These are phyloP conservation scores for Eristalis arbustorum DNA, from an alignment of 2,888 invertebrate species.

Conservation along the genomic window DNA sequence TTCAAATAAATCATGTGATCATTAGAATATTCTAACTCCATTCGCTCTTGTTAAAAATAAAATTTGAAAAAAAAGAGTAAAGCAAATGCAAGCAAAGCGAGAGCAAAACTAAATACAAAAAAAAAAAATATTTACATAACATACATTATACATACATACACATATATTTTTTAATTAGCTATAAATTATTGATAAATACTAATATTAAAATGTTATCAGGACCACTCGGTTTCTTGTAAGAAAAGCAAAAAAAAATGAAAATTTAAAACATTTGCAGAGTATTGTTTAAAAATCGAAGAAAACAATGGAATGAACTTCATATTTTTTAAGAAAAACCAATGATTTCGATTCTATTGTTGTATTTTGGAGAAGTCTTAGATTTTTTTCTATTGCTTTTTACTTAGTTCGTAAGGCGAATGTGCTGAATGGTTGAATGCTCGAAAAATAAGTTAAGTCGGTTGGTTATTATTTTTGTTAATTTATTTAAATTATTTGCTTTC, in stretches of 20 bases:
- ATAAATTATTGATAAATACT: conserved; percentile 48
- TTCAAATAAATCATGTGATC: conserved; percentile 55
- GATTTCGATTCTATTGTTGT: no score
- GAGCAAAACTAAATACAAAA: conserved; percentile 32
- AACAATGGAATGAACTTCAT: background rate
- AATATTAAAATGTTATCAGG: conserved; percentile 36
- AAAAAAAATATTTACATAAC: conserved; percentile 59
- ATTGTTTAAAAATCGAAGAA: background rate
- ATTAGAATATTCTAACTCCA: conserved; percentile 66
- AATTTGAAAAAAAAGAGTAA: conserved; percentile 3
- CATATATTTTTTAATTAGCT: conserved; percentile 58
- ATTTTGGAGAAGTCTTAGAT: no score
- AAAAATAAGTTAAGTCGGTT: no score
- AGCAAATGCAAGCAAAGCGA: background rate
- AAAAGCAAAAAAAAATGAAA: background rate
- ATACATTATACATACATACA: conserved; percentile 20
- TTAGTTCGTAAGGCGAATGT: no score
- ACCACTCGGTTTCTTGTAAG: conserved; percentile 56
- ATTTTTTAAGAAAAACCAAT: background rate
- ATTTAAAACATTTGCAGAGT: conserved; percentile 15
- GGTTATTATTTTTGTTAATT: no score
- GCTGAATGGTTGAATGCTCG: no score
- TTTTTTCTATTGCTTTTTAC: no score
- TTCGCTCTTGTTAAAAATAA: conserved; percentile 57
- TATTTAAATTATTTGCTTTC: no score